phyloP scores from a whole-genome alignment of 37 sponge, comb jelly and placozoan species.

The Oscarella lobularis region DNA sequence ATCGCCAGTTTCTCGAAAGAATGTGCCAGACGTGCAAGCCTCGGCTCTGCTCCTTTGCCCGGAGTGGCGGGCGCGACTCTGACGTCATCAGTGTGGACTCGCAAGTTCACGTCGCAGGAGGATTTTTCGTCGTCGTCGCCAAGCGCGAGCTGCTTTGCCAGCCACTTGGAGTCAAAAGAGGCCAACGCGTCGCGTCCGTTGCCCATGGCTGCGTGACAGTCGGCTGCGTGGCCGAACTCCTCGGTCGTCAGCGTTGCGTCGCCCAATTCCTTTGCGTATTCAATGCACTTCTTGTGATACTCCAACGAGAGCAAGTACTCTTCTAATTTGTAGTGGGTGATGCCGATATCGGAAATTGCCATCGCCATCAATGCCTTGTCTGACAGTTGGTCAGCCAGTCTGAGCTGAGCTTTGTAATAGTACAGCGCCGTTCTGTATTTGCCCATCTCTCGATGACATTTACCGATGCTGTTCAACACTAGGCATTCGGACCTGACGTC shows the following conservation, averaged over 20 bases:
- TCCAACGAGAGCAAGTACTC: not conserved
- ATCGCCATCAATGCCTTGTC: not conserved
- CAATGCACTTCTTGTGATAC: not conserved
- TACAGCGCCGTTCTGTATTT: slow-evolving; percentile 9
- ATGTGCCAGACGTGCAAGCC: too few relatives aligned
- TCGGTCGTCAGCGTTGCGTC: not conserved
- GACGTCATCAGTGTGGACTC: too few relatives aligned
- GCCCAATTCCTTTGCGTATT: not conserved
- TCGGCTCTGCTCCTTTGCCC: too few relatives aligned
- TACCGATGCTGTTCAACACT: slow-evolving; percentile 33
- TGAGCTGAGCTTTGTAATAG: slow-evolving; percentile 16
- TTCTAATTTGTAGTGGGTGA: slow-evolving; percentile 5
- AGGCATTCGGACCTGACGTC: slow-evolving; percentile 57
- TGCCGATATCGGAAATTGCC: slow-evolving; percentile 13
- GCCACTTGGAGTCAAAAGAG: slow-evolving; percentile 35
- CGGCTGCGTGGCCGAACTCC: not conserved
- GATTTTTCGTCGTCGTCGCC: too few relatives aligned
- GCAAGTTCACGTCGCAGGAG: too few relatives aligned
- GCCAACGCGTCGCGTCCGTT: slow-evolving; percentile 19
- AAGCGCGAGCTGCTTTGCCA: too few relatives aligned
- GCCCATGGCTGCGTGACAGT: not conserved
- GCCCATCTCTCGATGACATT: not conserved
- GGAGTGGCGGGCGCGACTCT: too few relatives aligned
- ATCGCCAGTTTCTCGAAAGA: too few relatives aligned
- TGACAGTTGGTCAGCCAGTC: slow-evolving; percentile 9